These are phyloP conservation scores for Pogonomyrmex barbatus DNA, from an alignment of 1,140 invertebrate genomes.

Conservation along the genomic window DNA sequence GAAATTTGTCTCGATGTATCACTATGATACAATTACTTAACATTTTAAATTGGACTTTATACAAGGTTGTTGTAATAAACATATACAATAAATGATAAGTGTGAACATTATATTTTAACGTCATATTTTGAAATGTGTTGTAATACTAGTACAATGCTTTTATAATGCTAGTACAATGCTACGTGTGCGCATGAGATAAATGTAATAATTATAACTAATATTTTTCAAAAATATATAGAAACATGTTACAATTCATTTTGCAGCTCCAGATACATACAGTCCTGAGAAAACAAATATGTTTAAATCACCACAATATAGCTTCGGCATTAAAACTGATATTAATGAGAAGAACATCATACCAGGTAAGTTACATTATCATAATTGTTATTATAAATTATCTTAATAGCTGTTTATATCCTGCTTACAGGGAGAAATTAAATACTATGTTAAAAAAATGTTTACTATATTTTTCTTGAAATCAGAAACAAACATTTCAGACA, in stretches of 20 bases:
- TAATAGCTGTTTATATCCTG: too few relatives aligned
- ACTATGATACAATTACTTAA: constrained; percentile 6
- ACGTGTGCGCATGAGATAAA: constrained; percentile 22
- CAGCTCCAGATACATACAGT: constrained; percentile 86
- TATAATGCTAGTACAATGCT: constrained; percentile 12
- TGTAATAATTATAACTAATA: constrained; percentile 51
- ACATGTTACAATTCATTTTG: constrained; percentile 39
- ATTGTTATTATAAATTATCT: neutral
- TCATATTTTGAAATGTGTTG: constrained; percentile 34
- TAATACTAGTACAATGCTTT: constrained; percentile 21
- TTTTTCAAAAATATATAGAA: constrained; percentile 24
- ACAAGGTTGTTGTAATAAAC: neutral
- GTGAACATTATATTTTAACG: neutral
- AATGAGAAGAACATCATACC: constrained; percentile 86
- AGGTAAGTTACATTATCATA: constrained; percentile 75
- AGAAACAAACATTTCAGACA: too few relatives aligned
- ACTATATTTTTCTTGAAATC: too few relatives aligned
- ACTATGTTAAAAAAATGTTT: too few relatives aligned
- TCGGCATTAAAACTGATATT: constrained; percentile 86
- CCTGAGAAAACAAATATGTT: constrained; percentile 89
- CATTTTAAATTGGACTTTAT: constrained; percentile 4
- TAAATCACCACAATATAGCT: constrained; percentile 88
- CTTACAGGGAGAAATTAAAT: too few relatives aligned
- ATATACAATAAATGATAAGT: constrained; percentile 9
- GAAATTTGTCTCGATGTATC: neutral